Conservation (phyloP, 2,888 invertebrate species). For the Caenorhabditis zanzibari region DNA sequence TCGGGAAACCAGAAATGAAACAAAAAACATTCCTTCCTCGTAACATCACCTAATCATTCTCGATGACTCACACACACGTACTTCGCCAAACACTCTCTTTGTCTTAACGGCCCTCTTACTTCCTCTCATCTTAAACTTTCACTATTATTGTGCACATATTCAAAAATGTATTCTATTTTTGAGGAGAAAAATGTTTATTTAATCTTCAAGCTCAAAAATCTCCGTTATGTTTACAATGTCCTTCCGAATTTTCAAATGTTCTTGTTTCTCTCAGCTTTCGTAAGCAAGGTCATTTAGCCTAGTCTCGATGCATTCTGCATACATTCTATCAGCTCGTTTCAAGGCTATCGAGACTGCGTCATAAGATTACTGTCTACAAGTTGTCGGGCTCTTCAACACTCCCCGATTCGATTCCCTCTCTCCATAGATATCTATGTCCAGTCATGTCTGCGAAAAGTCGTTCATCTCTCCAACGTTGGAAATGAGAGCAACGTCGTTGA, state of each 20-base stretch:
- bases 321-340: background rate
- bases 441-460: constrained; percentile 17
- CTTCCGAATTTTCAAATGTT: too few relatives aligned
- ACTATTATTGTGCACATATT: background rate
- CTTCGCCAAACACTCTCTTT: constrained; percentile 35
- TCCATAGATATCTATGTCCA: constrained; percentile 29
- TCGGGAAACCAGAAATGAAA: background rate
- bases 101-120: background rate
- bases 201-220: too few relatives aligned
- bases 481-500: constrained; percentile 60
- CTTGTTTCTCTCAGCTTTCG: too few relatives aligned
- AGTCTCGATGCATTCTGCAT: background rate
- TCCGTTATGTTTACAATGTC: too few relatives aligned
- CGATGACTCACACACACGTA: constrained; percentile 38
- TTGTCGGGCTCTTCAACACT: too few relatives aligned
- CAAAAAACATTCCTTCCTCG: constrained; percentile 15
- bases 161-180: too few relatives aligned
- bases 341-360: too few relatives aligned
- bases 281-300: too few relatives aligned
- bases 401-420: background rate
- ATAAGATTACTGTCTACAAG: too few relatives aligned
- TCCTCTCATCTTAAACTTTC: background rate
- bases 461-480: constrained; percentile 43
- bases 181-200: too few relatives aligned
- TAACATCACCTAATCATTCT: constrained; percentile 29